Conservation (phyloP, 2,888 invertebrate species). For the Agriopis marginaria region DNA sequence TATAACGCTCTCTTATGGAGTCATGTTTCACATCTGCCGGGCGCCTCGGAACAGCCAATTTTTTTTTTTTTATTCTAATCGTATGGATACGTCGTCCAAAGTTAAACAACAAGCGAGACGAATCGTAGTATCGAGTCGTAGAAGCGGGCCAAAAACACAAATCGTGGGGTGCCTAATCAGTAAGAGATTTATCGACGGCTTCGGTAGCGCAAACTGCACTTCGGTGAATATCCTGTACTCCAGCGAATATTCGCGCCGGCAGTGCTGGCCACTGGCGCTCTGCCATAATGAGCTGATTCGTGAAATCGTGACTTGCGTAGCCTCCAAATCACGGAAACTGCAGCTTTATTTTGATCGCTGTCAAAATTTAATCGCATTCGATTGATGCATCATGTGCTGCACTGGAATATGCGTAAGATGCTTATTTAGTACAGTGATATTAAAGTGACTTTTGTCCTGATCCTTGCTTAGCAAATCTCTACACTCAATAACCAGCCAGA, state of each 20-base stretch:
- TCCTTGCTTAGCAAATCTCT: no score
- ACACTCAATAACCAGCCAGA: no score
- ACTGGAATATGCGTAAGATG: no score
- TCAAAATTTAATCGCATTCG: background rate
- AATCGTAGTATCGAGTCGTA: constrained; percentile 16
- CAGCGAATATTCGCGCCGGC: constrained; percentile 29
- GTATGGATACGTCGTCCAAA: background rate
- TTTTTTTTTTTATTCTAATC: background rate
- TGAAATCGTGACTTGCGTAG: constrained; percentile 9
- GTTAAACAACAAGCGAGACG: background rate
- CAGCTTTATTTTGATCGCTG: background rate
- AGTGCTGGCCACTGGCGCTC: constrained; percentile 32
- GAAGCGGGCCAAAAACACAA: constrained; percentile 32
- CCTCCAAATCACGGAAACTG: background rate
- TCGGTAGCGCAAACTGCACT: constrained; percentile 41
- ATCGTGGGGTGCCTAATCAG: constrained; percentile 34
- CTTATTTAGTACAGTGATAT: no score
- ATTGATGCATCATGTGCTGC: background rate
- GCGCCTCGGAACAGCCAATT: no score
- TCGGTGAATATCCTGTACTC: constrained; percentile 38
- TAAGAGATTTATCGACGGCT: constrained; percentile 37
- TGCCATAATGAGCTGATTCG: constrained; percentile 35
- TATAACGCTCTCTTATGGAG: no score
- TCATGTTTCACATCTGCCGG: no score
- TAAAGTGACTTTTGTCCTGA: no score